Conservation (phyloP, 2,113 vertebrate genomes). For the Sardina pilchardus region DNA sequence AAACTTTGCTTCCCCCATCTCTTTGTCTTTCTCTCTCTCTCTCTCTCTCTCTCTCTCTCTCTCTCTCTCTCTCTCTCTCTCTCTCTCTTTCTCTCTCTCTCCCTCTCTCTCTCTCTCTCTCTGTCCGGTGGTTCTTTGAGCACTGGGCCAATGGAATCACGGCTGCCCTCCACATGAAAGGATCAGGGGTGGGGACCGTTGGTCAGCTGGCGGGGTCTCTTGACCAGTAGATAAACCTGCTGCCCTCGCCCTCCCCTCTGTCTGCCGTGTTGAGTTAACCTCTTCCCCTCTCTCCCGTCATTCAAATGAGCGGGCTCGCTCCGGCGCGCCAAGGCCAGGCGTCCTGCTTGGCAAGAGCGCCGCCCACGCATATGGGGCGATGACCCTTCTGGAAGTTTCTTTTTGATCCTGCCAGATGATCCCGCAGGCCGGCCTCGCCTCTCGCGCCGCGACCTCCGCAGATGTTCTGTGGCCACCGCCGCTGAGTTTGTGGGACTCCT, state of each 20-base stretch:
- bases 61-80: background rate
- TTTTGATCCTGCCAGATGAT: constrained; percentile 1
- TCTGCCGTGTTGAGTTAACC: background rate
- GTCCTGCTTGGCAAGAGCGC: background rate
- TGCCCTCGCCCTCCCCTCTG: background rate
- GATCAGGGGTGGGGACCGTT: background rate
- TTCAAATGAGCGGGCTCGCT: background rate
- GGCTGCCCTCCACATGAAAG: background rate
- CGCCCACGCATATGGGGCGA: background rate
- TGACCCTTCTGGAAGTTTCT: constrained; percentile 7
- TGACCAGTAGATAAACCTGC: background rate
- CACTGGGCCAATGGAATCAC: background rate
- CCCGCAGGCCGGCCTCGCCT: background rate
- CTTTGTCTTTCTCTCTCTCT: constrained; percentile 4
- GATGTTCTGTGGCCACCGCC: background rate
- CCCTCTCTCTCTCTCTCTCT: background rate
- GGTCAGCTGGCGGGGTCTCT: background rate
- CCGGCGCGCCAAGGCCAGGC: background rate
- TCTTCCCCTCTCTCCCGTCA: background rate
- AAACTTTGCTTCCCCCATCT: background rate
- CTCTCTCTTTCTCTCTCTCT: background rate
- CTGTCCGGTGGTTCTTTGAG: background rate
- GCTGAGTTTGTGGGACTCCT: background rate
- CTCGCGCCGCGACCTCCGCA: background rate
- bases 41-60: background rate